Evolutionary conservation across 2,888 invertebrate species (phyloP), one percentile per base, ranked within the genome.

Genomic region (Abrostola triplasia): DNA sequence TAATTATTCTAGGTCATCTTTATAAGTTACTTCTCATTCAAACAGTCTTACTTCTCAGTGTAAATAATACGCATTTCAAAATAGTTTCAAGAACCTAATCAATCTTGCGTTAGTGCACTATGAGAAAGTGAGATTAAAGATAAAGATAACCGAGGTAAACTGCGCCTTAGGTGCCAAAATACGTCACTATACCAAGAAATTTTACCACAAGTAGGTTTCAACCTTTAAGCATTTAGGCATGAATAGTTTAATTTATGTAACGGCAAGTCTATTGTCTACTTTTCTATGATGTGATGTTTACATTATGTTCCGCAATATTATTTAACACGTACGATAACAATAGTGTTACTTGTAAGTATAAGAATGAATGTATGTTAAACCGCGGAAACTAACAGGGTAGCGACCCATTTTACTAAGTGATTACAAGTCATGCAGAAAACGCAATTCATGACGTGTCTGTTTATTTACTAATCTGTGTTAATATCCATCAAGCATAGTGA

Each of bases 341-440:
- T 54, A 42, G 24, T 40, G 55, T 44, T 36, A 24, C 9, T 9
- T 13, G 13, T 24, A 24, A 36, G 5, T 42, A 36, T 13, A 11
- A 57, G 24, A 56, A 58, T 57, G 49, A 69, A 53, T 47, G 61
- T 76, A 41, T 47, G 24, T 13, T 66, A 57, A 52, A 40, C 40
- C 52, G 49, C 42, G 37, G 13, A 24, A 6, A 7, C 44, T 11
- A 53, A 54, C 55, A 12, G 52, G 37, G 48, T 64, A 61, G 59
- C 51, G 67, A 67, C 79, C 72, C 50, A 70, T 68, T 68, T 67
- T 50, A 24, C 12, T 70, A 73, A 76, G 76, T 78, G 64, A 73
- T 68, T 73, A 71, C 70, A 55, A 51, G 36, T 62, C 58, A 44
- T 56, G 64, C 57, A 58, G 53, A 58, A 66, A 72, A 55, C 69